Evolutionary conservation across 2,888 invertebrate genomes (phyloP).

Genomic region (Rhyacophila evoluta): DNA sequence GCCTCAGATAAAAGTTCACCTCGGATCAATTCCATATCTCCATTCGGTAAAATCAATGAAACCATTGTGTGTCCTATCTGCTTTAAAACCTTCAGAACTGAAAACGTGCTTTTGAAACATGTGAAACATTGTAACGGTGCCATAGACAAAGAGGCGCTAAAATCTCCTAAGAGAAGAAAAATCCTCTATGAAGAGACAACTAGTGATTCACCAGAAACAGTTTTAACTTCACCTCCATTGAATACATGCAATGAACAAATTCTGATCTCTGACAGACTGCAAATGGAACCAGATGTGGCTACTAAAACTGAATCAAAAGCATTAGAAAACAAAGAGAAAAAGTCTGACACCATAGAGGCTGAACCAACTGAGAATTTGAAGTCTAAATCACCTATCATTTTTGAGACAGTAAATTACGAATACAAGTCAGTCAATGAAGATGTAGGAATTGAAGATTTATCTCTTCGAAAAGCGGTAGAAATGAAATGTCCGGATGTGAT

Average conservation of each 20-base stretch:
- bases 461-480: neutral
- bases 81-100: slow-evolving; percentile 66
- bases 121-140: slow-evolving; percentile 68
- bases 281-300: neutral
- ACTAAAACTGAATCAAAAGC: neutral
- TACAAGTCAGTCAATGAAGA: neutral
- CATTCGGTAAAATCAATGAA: slow-evolving; percentile 66
- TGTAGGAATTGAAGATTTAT: neutral
- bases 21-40: slow-evolving; percentile 57
- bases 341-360: neutral
- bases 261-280: neutral
- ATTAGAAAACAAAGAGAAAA: slow-evolving; percentile 25
- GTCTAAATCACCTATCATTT: neutral
- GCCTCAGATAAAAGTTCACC: slow-evolving; percentile 66
- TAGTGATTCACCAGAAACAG: neutral
- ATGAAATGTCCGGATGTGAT: neutral
- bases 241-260: neutral
- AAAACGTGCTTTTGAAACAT: slow-evolving; percentile 69
- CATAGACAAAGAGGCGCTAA: slow-evolving; percentile 39
- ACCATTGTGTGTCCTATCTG: slow-evolving; percentile 69
- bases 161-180: slow-evolving; percentile 44
- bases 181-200: neutral
- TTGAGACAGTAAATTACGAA: neutral
- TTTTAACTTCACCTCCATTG: neutral
- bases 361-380: neutral